Percentiles rank a stretch among this genome's conserved stretches.
These are phyloP conservation scores for Macaria notata DNA, from an alignment of 2,888 invertebrate genomes.

Conservation along the genomic window DNA sequence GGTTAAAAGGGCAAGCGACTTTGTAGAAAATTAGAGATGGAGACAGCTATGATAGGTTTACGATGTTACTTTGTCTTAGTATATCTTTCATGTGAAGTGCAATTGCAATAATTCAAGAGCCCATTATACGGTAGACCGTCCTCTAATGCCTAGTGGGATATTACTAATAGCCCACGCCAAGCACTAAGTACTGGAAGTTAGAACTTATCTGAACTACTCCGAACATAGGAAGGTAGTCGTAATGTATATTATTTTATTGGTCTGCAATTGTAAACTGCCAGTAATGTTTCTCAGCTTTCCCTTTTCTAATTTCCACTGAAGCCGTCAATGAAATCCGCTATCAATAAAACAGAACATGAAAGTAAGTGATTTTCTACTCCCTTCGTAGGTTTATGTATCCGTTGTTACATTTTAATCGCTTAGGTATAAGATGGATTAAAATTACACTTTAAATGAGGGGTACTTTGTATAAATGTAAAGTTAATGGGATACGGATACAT, in stretches of 20 bases:
- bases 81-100: neutral
- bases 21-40: slow-evolving; percentile 1
- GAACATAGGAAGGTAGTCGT: neutral
- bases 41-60: slow-evolving; percentile 2
- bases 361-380: too few relatives aligned
- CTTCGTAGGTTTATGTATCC: too few relatives aligned
- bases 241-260: slow-evolving; percentile 1
- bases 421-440: too few relatives aligned
- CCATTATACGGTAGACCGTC: neutral
- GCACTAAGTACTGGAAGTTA: neutral
- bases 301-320: neutral
- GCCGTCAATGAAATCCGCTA: neutral
- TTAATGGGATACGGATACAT: too few relatives aligned
- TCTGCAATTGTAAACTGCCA: neutral
- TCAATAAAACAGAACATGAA: neutral
- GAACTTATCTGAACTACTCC: neutral
- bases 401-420: too few relatives aligned
- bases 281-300: neutral
- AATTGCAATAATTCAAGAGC: neutral
- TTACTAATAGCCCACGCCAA: neutral
- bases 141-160: slow-evolving; percentile 5
- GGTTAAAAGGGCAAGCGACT: slow-evolving; percentile 9
- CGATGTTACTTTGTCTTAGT: neutral
- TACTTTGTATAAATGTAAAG: too few relatives aligned
- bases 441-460: too few relatives aligned